Percentiles rank a stretch among this genome's conserved stretches.
Conservation (phyloP, 2,888 invertebrate species). For the Serripes groenlandicus region DNA sequence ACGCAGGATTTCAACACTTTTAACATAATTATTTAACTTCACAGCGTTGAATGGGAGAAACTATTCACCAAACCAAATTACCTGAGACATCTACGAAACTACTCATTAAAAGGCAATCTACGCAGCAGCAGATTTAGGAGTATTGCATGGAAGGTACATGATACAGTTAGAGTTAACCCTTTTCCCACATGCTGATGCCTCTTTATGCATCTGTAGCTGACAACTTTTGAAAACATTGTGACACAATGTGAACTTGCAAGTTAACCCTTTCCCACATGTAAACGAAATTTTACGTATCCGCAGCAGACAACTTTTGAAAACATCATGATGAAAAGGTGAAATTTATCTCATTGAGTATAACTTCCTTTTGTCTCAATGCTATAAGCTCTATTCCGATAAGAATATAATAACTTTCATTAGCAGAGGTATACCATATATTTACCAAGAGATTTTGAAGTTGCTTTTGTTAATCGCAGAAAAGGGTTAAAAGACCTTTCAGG, state of each 20-base stretch:
- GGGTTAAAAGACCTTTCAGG: too few species aligned
- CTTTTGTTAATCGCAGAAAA: too few species aligned
- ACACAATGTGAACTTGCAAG: neutral
- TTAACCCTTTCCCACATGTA: neutral
- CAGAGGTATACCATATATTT: too few species aligned
- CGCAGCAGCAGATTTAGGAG: slow-evolving; percentile 85
- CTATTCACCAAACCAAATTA: slow-evolving; percentile 82
- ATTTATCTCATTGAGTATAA: too few species aligned
- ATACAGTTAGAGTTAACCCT: neutral
- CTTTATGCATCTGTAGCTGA: neutral
- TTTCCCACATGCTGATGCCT: neutral
- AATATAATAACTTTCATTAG: too few species aligned
- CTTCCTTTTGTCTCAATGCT: too few species aligned
- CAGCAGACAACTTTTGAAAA: too few species aligned
- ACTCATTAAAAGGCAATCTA: slow-evolving; percentile 83
- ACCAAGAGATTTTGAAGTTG: too few species aligned
- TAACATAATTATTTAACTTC: neutral
- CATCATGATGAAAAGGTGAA: too few species aligned
- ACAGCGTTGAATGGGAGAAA: slow-evolving; percentile 85
- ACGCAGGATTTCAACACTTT: too few species aligned
- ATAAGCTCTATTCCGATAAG: too few species aligned
- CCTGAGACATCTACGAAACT: slow-evolving; percentile 74
- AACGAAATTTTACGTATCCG: too few species aligned
- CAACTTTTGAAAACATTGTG: neutral
- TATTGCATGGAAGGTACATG: slow-evolving; percentile 85